Base-by-base conservation (phyloP, 2,797 vertebrate genomes). In the Poecilia wingei region DNA sequence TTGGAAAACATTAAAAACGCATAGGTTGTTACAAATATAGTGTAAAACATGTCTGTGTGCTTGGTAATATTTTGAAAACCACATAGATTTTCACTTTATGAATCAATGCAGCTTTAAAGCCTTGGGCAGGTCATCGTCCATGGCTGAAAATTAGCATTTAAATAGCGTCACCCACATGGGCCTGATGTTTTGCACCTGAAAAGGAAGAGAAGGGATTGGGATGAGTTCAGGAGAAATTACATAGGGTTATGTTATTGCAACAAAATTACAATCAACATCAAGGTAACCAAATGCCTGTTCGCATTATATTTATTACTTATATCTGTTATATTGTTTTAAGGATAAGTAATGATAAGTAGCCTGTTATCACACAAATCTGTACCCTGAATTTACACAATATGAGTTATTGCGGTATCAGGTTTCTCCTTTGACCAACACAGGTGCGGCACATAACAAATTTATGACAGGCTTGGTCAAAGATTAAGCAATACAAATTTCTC, bases 141-240 rank as follows among this genome's bases (percentile, higher is more conserved):
- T 76, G 81, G 70, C 79, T 83, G 75, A 74, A 73, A 87, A 95
- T 95, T 95, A 93, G 92, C 94, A 96, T 95, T 95, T 95, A 95
- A 94, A 95, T 95, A 94, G 91, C 87, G 91, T 93, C 55, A 80
- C 90, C 87, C 84, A 89, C 84, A 80, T 77, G 88, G 43, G 81
- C 71, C 74, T 82, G 86, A 87, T 87, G 88, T 83, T 81, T 76
- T 79, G 87, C 87, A 93, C 91, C 89, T 89, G 88, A 85, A 82
- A 73, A 90, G 79, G 79, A 77, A 79, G 55, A 77, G 76, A 80
- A 36, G 57, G 28, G 68, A 75, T 20, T 51, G 76, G 81, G 61
- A 81, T 80, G 75, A 89, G 3, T 75, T 81, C 47, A 64, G 72
- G 61, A 78, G 66, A 36, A 53, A 81, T 87, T 75, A 79, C 83